These are phyloP conservation scores for Ochropacha duplaris DNA, from an alignment of 2,888 invertebrate species.

Conservation along the genomic window DNA sequence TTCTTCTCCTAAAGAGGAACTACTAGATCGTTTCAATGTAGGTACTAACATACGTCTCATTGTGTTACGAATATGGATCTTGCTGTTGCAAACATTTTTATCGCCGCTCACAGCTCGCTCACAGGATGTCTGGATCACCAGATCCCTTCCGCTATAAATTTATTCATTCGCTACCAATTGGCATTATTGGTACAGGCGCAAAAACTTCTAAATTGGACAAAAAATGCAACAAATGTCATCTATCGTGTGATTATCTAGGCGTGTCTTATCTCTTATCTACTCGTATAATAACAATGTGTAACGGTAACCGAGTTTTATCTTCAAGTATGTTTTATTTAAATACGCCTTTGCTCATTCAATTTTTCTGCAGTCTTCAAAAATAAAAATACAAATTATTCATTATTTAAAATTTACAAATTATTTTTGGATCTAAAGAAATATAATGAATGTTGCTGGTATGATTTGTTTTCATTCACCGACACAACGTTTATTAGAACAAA, in stretches of 20 bases:
- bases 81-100: conserved; percentile 31
- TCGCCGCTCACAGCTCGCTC: conserved; percentile 25
- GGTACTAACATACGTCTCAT: conserved; percentile 28
- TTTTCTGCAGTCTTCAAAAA: too few species aligned
- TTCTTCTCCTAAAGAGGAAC: conserved; percentile 36
- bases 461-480: background rate
- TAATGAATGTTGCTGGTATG: background rate
- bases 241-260: conserved; percentile 30
- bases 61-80: conserved; percentile 37
- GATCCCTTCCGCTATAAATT: conserved; percentile 49
- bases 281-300: conserved; percentile 29
- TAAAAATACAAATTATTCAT: too few species aligned
- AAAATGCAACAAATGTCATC: conserved; percentile 30
- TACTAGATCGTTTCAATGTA: conserved; percentile 23
- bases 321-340: background rate
- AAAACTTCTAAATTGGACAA: conserved; percentile 10
- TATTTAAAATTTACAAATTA: too few species aligned
- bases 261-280: conserved; percentile 39
- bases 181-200: conserved; percentile 17
- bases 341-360: background rate
- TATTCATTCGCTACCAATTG: conserved; percentile 28
- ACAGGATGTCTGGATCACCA: conserved; percentile 57
- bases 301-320: conserved; percentile 7
- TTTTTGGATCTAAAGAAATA: too few species aligned
- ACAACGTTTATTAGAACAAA: background rate